phyloP scores from a whole-genome alignment of 2,113 vertebrate genomes.

The Carassius gibelio region DNA sequence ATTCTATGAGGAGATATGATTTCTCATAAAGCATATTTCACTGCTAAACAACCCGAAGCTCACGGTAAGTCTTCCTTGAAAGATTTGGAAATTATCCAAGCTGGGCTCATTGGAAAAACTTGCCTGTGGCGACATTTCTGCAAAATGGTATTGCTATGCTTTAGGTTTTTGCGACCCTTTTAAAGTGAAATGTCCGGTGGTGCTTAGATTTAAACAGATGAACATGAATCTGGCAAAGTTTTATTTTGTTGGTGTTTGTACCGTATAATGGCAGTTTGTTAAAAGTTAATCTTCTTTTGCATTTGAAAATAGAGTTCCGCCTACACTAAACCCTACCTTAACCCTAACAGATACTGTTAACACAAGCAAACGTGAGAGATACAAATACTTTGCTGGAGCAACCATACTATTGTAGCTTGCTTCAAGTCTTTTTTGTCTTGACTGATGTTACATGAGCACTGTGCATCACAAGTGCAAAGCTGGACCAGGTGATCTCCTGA shows the following conservation, averaged over 20 bases:
- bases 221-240: not conserved
- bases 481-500: not conserved
- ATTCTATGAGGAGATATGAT: not conserved
- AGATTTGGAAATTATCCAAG: not conserved
- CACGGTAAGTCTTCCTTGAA: not conserved
- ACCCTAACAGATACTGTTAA: not conserved
- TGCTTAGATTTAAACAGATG: not conserved
- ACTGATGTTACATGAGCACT: not conserved
- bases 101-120: not conserved
- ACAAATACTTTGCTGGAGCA: not conserved
- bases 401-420: not conserved
- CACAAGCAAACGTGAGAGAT: not conserved
- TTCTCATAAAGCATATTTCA: conserved; percentile 17
- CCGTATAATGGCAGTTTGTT: not conserved
- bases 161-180: not conserved
- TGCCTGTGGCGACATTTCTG: not conserved
- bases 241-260: not conserved
- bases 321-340: not conserved
- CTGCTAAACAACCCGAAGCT: conserved; percentile 1
- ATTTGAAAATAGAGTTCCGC: not conserved
- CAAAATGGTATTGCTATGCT: not conserved
- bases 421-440: not conserved
- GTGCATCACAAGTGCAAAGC: not conserved
- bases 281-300: not conserved
- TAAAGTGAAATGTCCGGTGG: not conserved